Base-by-base conservation (phyloP, 2,888 invertebrate genomes). In the Frankliniella fusca region DNA sequence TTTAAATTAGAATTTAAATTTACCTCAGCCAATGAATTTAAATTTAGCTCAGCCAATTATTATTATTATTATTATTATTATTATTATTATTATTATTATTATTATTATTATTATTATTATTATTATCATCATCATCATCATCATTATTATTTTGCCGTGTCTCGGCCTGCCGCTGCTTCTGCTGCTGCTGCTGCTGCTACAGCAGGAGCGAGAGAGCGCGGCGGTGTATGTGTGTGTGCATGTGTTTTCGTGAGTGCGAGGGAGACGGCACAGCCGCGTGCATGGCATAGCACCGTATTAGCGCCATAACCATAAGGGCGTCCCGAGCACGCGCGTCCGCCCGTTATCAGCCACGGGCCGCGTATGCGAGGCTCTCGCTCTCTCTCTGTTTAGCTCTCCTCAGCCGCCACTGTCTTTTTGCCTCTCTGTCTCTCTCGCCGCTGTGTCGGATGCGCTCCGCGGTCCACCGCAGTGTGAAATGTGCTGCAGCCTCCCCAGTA, bases 301-400 rank as follows among this genome's bases (percentile, higher is more conserved):
- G 20, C 65, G n/a, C 65, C 65, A 65, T 65, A 65, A 65, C 65
- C 65, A n/a, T 65, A n/a, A 65, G 65, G 65, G 65, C n/a, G 65
- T n/a, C 65, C 18, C 54, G 54, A 38, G 38, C 54, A 54, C 54
- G 12, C 12, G 54, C 54, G 18, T 38, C 54, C 54, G 18, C 54
- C 15, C 54, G 54, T 54, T 54, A 54, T 54, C 54, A 54, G 54
- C 54, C 54, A 15, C 54, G 12, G 15, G 54, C 15, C 54, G 54
- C 12, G 18, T 54, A 7, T 9, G 54, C 3, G 54, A 54, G 1
- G 8, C 8, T 18, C 54, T 12, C 54, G 54, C 18, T 3, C 54
- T 54, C 54, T 54, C 18, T 54, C 54, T 54, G 3, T 15, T 2
- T 54, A 1, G 3, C 18, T 54, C 54, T 15, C 38, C 38, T 38